phyloP scores from a whole-genome alignment of 1,140 invertebrate genomes.

The Apocrypta bakeri region DNA sequence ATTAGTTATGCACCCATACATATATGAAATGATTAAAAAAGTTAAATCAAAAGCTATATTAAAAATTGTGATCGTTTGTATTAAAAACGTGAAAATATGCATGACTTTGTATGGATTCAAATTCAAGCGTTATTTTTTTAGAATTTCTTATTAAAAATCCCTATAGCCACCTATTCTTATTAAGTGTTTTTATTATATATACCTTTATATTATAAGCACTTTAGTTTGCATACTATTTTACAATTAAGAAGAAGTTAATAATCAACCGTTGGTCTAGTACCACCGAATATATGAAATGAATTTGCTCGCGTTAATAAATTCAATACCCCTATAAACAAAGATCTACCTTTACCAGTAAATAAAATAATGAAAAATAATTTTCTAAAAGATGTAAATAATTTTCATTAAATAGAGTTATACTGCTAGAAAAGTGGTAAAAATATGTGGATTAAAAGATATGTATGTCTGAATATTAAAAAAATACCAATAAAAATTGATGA shows the following conservation, averaged over 20 bases:
- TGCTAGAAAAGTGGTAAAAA: not conserved
- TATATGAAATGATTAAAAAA: not conserved
- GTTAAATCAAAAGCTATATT: constrained; percentile 42
- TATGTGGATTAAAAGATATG: not conserved
- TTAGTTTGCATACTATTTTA: not conserved
- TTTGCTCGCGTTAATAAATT: not conserved
- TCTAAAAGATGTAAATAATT: not conserved
- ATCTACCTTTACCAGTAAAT: not conserved
- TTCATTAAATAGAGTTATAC: not conserved
- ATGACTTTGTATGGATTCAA: not conserved
- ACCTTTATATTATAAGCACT: not conserved
- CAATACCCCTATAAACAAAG: not conserved
- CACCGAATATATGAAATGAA: not conserved
- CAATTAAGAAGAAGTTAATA: not conserved
- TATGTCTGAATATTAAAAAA: not conserved
- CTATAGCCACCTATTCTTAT: no score
- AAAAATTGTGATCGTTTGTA: constrained; percentile 48
- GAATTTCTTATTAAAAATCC: not conserved
- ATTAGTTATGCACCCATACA: not conserved
- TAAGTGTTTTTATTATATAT: no score
- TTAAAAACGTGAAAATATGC: constrained; percentile 33
- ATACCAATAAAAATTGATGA: not conserved
- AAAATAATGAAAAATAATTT: not conserved
- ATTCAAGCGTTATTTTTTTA: not conserved
- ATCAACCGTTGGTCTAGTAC: not conserved